A percentile compares a stretch with the other conserved stretches of the same genome.
These are phyloP conservation scores for Danaus plexippus DNA, from an alignment of 1,140 invertebrate genomes.

Conservation along the genomic window DNA sequence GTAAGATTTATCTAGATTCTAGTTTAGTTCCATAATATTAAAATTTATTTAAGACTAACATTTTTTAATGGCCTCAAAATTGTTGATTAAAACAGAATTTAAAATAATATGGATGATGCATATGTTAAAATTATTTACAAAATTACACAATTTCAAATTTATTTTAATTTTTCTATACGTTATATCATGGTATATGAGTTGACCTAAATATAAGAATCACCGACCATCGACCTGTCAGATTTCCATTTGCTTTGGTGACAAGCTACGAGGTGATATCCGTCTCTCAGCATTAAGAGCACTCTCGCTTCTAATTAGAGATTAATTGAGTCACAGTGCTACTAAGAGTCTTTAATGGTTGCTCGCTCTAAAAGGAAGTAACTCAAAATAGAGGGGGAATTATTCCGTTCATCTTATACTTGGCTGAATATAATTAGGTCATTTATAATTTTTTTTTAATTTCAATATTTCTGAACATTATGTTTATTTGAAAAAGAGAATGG, in stretches of 20 bases:
- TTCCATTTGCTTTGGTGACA: slow-evolving; percentile 57
- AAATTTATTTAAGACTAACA: no score
- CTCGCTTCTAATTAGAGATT: slow-evolving; percentile 63
- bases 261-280: slow-evolving; percentile 52
- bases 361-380: background rate
- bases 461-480: background rate
- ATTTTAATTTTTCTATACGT: no score
- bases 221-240: slow-evolving; percentile 52
- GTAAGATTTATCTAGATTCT: no score
- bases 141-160: no score
- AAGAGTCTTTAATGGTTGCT: slow-evolving; percentile 39
- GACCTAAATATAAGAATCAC: slow-evolving; percentile 45
- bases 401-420: no score
- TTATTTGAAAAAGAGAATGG: slow-evolving; percentile 8
- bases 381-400: no score
- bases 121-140: no score
- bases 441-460: slow-evolving; percentile 1
- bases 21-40: no score
- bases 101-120: no score
- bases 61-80: no score
- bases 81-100: no score
- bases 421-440: no score
- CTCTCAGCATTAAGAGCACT: slow-evolving; percentile 63
- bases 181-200: slow-evolving; percentile 11
- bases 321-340: slow-evolving; percentile 55